Conservation (phyloP, 37 sponge, comb jelly and placozoan species). For the Chondrosia reniformis region DNA sequence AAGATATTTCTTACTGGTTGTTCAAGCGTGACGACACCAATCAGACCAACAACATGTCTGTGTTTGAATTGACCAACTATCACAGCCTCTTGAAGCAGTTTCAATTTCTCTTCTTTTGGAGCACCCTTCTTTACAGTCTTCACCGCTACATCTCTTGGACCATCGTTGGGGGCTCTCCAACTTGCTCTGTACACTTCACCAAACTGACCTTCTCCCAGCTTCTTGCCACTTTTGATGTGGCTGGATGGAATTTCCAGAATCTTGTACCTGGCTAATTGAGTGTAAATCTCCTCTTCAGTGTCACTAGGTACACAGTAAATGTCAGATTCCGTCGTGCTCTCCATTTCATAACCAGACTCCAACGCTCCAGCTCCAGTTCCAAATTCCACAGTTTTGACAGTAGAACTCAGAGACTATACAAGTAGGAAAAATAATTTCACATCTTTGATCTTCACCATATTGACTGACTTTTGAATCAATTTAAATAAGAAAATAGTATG, state of each 20-base stretch:
- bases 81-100: not conserved
- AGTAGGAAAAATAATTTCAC: too few species aligned
- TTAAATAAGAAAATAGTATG: too few species aligned
- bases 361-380: too few species aligned
- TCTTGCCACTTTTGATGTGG: not conserved
- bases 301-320: not conserved
- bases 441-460: too few species aligned
- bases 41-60: not conserved
- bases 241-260: not conserved
- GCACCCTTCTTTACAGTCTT: constrained; percentile 12
- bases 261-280: not conserved
- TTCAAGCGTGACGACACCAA: not conserved
- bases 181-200: constrained; percentile 13
- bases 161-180: not conserved
- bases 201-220: constrained; percentile 10
- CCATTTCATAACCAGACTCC: too few species aligned
- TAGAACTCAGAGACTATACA: too few species aligned
- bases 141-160: not conserved
- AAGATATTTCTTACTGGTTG: not conserved
- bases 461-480: too few species aligned
- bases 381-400: too few species aligned
- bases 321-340: not conserved
- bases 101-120: constrained; percentile 1
- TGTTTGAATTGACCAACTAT: constrained; percentile 9
- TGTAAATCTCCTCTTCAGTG: constrained; percentile 6